Percentiles rank a stretch among this genome's conserved stretches.
Conservation (phyloP, 2,888 invertebrate species). For the Craniophora ligustri region DNA sequence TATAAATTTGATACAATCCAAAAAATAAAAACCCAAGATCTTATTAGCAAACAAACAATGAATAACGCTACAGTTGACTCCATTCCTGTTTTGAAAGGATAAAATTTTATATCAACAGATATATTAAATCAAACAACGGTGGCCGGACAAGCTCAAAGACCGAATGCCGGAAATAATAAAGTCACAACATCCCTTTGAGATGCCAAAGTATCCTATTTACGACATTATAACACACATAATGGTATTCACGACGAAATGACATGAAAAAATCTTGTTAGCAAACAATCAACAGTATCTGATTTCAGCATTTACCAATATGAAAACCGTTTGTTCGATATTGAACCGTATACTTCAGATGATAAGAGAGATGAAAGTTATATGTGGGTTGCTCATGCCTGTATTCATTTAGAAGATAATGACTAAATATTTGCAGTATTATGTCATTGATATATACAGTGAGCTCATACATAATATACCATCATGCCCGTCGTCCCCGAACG, state of each 20-base stretch:
- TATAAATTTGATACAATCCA: too few relatives aligned
- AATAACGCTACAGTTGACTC: constrained; percentile 11
- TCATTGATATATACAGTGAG: constrained; percentile 21
- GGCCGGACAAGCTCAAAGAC: constrained; percentile 49
- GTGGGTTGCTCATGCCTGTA: constrained; percentile 5
- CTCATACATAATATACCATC: too few relatives aligned
- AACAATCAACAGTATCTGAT: constrained; percentile 52
- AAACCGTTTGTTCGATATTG: constrained; percentile 21
- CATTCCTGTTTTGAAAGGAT: constrained; percentile 26
- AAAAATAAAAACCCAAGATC: neutral
- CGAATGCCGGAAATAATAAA: constrained; percentile 58
- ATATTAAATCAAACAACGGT: constrained; percentile 45
- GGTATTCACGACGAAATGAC: constrained; percentile 49
- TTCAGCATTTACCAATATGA: constrained; percentile 27
- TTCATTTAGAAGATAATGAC: constrained; percentile 22
- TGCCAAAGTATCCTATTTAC: constrained; percentile 52
- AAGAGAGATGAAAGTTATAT: neutral
- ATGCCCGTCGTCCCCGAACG: too few relatives aligned
- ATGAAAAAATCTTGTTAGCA: constrained; percentile 52
- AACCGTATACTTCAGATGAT: constrained; percentile 8
- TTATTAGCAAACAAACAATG: neutral
- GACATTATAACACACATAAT: constrained; percentile 51
- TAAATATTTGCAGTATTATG: constrained; percentile 27
- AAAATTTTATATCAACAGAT: constrained; percentile 30
- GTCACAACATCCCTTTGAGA: constrained; percentile 53